Evolutionary conservation across 2,888 invertebrate genomes (phyloP), one percentile per base, ranked within the genome.

Genomic region (Phaonia tiefii): DNA sequence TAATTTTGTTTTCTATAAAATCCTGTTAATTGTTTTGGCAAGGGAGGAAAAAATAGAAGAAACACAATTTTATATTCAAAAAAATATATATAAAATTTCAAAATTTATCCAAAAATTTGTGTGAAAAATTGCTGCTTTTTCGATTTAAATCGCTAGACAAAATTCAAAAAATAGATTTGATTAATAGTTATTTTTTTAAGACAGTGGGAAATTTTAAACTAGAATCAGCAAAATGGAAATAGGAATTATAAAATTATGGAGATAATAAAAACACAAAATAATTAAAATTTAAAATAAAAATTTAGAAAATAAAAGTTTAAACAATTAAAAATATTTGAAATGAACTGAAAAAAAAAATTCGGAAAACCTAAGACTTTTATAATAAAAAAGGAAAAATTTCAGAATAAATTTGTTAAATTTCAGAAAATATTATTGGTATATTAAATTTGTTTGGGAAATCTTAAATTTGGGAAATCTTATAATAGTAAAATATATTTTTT

Each of bases 121-220:
- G 39, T 58, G 49, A 70, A 69, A 54, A n/a, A n/a, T n/a, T 65
- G 81, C 82, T 71, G 69, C 69, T 69, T 58, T 75, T 77, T 77
- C 44, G 58, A 42, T 56, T 49, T 63, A 49, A 22, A 69, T 66
- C 58, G 73, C 70, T 80, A 80, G 65, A 58, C 80, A 80, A 80
- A 80, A 80, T 80, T 82, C 79, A 79, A 83, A 83, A 80, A 79
- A 17, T 42, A n/a, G n/a, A n/a, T n/a, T n/a, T 17, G 39, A 60
- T 70, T 76, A 70, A 20, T 58, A 69, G n/a, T n/a, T 70, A 17
- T 20, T 75, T 72, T n/a, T 22, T 65, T 74, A 70, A 42, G 51
- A 17, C 25, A 25, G 54, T 60, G 49, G n/a, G 17, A 39, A 42
- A 80, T 76, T 66, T 39, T 75, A n/a, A 17, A 76, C 10, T 67